Conservation (phyloP, 1,140 invertebrate genomes). For the Notospermus geniculatus region DNA sequence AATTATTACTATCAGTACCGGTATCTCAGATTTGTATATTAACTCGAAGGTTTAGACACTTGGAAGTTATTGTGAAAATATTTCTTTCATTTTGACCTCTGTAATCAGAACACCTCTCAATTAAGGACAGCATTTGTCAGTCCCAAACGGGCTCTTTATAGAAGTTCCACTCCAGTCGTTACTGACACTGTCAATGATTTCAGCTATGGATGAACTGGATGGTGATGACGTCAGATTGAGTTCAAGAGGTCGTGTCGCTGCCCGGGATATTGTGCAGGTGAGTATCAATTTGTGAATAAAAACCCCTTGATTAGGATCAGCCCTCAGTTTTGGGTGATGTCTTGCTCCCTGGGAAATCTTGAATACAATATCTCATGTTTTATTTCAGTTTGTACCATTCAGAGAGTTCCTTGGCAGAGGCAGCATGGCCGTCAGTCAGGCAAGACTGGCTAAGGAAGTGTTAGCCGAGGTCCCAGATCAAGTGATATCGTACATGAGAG, state of each 20-base stretch:
- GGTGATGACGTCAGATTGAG: constrained; percentile 61
- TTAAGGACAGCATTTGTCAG: no score
- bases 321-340: no score
- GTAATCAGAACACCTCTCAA: no score
- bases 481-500: constrained; percentile 64
- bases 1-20: no score
- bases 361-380: background rate
- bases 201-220: constrained; percentile 63
- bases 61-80: no score
- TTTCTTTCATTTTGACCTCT: constrained; percentile 12
- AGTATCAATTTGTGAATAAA: constrained; percentile 17
- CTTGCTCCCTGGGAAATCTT: background rate
- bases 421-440: constrained; percentile 36
- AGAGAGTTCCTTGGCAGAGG: constrained; percentile 51
- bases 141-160: no score
- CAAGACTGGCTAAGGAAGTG: constrained; percentile 62
- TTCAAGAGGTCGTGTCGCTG: constrained; percentile 56
- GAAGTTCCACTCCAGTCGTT: no score
- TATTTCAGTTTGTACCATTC: constrained; percentile 62
- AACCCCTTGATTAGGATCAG: background rate
- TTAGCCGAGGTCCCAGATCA: constrained; percentile 66
- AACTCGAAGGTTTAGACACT: no score
- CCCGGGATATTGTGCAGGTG: constrained; percentile 62
- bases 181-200: no score
- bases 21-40: no score